Evolutionary conservation across 2,113 vertebrate genomes (phyloP), one percentile per base, ranked within the genome.

Genomic region (Xenotilapia flavipinnis): DNA sequence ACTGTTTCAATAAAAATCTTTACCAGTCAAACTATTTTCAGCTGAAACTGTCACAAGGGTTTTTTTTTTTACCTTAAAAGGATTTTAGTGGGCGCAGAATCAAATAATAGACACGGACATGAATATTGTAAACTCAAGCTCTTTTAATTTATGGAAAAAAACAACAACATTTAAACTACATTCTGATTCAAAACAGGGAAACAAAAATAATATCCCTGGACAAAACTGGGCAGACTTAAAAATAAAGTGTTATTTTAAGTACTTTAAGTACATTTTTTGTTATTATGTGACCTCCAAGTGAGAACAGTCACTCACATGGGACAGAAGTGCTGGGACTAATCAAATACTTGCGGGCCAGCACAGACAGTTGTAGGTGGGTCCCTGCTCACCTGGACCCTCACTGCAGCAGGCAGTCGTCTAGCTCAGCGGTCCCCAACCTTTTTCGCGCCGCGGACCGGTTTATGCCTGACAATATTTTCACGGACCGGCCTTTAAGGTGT

Each of bases 31-130:
- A 5, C 11, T 26, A 2, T 45, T 28, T 73, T 11, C 68, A 15
- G 1, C 65, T 15, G n/a, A 14, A 15, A 60, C 56, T 60, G 3
- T 60, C 56, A 60, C 14, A 60, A 60, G 8, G 7, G 0, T 0
- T 12, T 3, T 1, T 28, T n/a, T 3, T 17, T 28, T 28, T 26
- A 9, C 8, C 3, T 17, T 33, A 10, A 60, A 60, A 4, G 0
- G 3, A 2, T 60, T 60, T 60, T 31, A 10, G 14, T 60, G 5
- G 56, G 4, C 2, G 0, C 55, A 9, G 55, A 58, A 58, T 58
- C 55, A 58, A 58, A 28, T 58, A 58, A 1, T 58, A 58, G 55
- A 28, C 55, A 58, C 1, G 0, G 55, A 28, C 55, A 58, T 2
- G 26, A 1, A 58, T 9, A 58, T 15, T 15, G 1, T 58, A 58